Conservation (phyloP, 2,113 vertebrate species). For the Elaphurus davidianus region DNA sequence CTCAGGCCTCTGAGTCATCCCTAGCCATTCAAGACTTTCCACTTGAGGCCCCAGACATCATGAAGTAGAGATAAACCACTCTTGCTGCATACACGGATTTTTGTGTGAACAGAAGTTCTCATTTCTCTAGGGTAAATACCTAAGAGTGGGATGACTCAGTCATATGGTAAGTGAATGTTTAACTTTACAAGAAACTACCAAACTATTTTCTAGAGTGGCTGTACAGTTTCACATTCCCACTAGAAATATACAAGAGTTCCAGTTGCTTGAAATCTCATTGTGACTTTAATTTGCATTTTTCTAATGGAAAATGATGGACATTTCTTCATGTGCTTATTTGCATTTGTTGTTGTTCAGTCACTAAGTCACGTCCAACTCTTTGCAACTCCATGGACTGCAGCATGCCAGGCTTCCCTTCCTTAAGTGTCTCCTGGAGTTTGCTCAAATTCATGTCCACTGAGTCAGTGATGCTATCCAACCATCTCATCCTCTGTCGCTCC, state of each 20-base stretch:
- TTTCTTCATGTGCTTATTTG: neutral
- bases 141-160: neutral
- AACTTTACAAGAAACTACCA: neutral
- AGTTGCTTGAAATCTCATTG: neutral
- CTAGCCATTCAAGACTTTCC: neutral
- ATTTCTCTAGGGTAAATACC: neutral
- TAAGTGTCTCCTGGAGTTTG: neutral
- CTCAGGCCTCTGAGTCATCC: neutral
- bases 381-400: neutral
- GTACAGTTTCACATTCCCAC: neutral
- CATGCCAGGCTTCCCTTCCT: neutral
- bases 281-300: slow-evolving; percentile 12
- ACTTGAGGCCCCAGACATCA: neutral
- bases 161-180: neutral
- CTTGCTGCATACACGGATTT: neutral
- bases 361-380: neutral
- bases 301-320: neutral
- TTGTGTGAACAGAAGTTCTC: neutral
- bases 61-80: neutral
- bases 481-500: neutral
- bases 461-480: neutral
- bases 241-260: neutral
- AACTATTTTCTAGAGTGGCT: neutral
- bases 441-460: neutral
- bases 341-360: neutral